Percentiles rank a stretch among this genome's conserved stretches.
Conservation (phyloP, 2,113 vertebrate genomes). For the Zosterops borbonicus region DNA sequence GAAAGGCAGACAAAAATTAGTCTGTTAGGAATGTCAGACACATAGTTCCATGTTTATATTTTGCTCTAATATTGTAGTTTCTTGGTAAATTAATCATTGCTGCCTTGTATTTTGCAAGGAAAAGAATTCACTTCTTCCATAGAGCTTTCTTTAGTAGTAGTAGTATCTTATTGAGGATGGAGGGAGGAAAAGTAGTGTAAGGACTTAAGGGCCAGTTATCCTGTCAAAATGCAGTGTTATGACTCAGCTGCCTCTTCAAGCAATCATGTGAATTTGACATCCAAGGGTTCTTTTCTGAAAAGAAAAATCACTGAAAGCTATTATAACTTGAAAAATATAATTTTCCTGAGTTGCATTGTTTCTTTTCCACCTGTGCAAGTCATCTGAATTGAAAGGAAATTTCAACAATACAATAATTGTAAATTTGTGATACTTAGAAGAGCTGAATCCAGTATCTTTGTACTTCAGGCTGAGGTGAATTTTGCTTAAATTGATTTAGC, state of each 20-base stretch:
- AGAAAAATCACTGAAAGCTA: not conserved
- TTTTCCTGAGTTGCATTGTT: not conserved
- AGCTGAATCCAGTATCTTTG: not conserved
- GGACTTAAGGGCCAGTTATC: not conserved
- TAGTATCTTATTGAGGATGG: not conserved
- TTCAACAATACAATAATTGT: not conserved
- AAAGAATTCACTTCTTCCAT: not conserved
- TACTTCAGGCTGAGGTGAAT: not conserved
- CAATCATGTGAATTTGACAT: not conserved
- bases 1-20: slow-evolving; percentile 34
- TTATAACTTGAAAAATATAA: not conserved
- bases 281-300: not conserved
- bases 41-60: not conserved
- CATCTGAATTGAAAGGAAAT: not conserved
- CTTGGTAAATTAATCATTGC: not conserved
- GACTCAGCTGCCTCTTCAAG: not conserved
- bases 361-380: not conserved
- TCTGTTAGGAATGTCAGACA: not conserved
- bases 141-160: not conserved
- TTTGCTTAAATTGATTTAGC: not conserved
- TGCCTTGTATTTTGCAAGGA: not conserved
- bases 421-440: not conserved
- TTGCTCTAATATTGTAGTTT: not conserved
- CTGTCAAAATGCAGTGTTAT: not conserved
- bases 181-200: not conserved